Conservation (phyloP, 1,140 invertebrate species). For the Saccostrea glomerata region DNA sequence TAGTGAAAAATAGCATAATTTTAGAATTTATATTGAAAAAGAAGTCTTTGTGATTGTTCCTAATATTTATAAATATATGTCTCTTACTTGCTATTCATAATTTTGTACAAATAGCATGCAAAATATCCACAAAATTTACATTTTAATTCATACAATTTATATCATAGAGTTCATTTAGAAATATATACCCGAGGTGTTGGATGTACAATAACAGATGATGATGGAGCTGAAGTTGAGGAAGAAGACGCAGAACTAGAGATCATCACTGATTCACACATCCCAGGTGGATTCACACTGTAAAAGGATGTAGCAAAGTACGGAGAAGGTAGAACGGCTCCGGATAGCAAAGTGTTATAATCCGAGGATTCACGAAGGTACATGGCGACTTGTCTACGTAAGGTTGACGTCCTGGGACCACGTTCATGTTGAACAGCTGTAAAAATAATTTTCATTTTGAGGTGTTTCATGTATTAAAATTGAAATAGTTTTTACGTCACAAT, state of each 20-base stretch:
- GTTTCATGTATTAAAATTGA: neutral
- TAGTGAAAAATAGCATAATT: too few relatives aligned
- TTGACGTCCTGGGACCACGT: slow-evolving; percentile 95
- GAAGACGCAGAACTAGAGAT: slow-evolving; percentile 8
- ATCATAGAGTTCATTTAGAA: neutral
- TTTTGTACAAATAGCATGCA: too few relatives aligned
- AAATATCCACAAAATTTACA: too few relatives aligned
- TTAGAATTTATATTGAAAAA: too few relatives aligned
- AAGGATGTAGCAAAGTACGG: slow-evolving; percentile 61
- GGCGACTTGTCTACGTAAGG: slow-evolving; percentile 92
- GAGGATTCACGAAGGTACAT: slow-evolving; percentile 82
- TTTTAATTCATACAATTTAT: too few relatives aligned
- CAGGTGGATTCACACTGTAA: slow-evolving; percentile 63
- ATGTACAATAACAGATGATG: slow-evolving; percentile 65
- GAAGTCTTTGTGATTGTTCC: too few relatives aligned
- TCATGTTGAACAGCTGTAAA: slow-evolving; percentile 97
- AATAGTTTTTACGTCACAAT: too few relatives aligned
- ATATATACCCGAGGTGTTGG: slow-evolving; percentile 71
- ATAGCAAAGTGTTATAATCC: slow-evolving; percentile 62
- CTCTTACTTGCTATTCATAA: too few relatives aligned
- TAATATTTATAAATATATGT: too few relatives aligned
- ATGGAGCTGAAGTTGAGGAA: slow-evolving; percentile 27
- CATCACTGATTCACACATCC: slow-evolving; percentile 63
- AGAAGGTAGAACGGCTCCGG: slow-evolving; percentile 59
- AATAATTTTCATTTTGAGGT: slow-evolving; percentile 26